Evolutionary conservation across 2,888 invertebrate species (phyloP).

Genomic region (Gisinianus flammeolus): DNA sequence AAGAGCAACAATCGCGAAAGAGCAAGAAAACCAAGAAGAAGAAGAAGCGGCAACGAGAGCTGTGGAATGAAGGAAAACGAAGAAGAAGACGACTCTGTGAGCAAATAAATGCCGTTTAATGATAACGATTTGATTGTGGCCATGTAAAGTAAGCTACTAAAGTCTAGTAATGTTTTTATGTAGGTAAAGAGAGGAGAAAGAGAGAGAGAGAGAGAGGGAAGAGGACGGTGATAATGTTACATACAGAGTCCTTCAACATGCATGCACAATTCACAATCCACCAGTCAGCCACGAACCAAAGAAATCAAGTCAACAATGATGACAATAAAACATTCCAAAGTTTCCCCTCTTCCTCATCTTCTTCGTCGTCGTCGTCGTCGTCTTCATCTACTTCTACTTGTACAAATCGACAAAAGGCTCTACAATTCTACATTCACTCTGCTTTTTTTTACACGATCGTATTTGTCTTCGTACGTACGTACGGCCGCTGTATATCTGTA

Average conservation of each 20-base stretch:
- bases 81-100: constrained; percentile 12
- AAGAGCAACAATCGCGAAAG: not conserved
- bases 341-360: not conserved
- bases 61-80: not conserved
- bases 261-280: not conserved
- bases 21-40: not conserved
- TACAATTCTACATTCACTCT: not conserved
- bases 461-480: too few species aligned
- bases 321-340: constrained; percentile 14
- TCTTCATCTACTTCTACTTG: too few species aligned
- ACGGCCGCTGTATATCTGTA: too few species aligned
- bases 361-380: not conserved
- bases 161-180: not conserved
- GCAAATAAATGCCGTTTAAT: constrained; percentile 35
- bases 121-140: constrained; percentile 17
- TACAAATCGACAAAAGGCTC: too few species aligned
- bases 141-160: constrained; percentile 19
- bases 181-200: not conserved
- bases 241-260: constrained; percentile 6
- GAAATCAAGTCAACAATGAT: constrained; percentile 11
- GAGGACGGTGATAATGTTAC: constrained; percentile 10
- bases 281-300: not conserved
- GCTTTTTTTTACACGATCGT: not conserved
- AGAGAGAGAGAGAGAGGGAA: not conserved
- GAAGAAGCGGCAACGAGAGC: not conserved